Evolutionary conservation across 2,888 invertebrate genomes (phyloP), one percentile per base, ranked within the genome.

Genomic region (Junonia oenone): DNA sequence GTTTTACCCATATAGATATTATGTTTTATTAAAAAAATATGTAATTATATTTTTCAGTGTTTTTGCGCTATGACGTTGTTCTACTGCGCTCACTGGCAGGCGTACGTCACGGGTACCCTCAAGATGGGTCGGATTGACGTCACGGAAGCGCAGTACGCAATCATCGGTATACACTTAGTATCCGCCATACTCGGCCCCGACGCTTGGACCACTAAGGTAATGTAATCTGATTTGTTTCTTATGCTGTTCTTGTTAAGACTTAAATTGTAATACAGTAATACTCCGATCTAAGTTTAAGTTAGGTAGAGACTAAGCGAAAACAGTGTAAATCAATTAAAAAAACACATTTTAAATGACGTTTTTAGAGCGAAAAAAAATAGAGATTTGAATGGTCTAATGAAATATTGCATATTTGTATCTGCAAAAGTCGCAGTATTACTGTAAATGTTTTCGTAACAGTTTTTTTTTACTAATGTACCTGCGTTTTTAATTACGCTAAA

Each of bases 21-120:
- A 6, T 8, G 29, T 29, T 29, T 4, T 2, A 11, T 29, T 11
- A 5, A 29, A n/a, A 33, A n/a, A 33, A 1, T 13, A n/a, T 29
- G 13, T n/a, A n/a, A n/a, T 15, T 6, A 6, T 17, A 22, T 9
- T 43, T 57, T 92, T 91, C 93, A 98, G 92, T 97, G 97, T 81
- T 96, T 99, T 81, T 95, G 97, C 83, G 98, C 98, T 26, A 96
- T 98, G 91, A 95, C 97, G 29, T 90, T 99, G 63, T 99, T 99
- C 91, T 99, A 99, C 88, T 97, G 97, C 84, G 99, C 99, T 15
- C 99, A 99, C 86, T 99, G 99, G 99, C 99, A 99, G 81, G 98
- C 99, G 0, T 99, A 99, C 85, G 99, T 99, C 37, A 98, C 99
- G 61, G 99, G 98, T 45, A 97, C 97, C 22, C 90, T 98, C 67